Conservation (phyloP, 2,113 vertebrate genomes). For the Poeciliopsis retropinna region DNA sequence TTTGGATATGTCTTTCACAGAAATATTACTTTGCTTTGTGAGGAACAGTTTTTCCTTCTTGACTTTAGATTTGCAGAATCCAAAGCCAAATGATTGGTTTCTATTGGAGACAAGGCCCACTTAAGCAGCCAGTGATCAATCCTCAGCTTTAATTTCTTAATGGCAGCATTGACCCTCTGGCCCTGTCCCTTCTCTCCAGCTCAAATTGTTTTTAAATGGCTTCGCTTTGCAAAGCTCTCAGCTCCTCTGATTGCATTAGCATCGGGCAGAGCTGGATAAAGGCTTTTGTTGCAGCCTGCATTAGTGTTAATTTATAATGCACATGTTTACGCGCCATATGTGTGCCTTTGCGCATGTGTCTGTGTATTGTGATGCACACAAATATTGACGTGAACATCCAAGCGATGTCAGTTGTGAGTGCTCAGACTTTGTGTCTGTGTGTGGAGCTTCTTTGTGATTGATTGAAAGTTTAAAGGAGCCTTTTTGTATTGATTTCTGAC, state of each 20-base stretch:
- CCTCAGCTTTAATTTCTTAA: constrained; percentile 65
- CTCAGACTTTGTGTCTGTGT: constrained; percentile 10
- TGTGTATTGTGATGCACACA: not conserved
- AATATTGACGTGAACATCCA: constrained; percentile 20
- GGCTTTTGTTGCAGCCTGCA: constrained; percentile 51
- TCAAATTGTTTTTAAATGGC: constrained; percentile 68
- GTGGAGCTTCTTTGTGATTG: constrained; percentile 1
- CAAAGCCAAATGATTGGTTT: constrained; percentile 17
- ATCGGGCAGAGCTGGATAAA: constrained; percentile 29
- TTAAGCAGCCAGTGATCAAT: constrained; percentile 52
- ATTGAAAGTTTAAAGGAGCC: constrained; percentile 7
- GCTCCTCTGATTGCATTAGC: constrained; percentile 66
- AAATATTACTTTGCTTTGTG: not conserved
- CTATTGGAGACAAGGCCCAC: constrained; percentile 42
- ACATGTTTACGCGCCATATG: constrained; percentile 13
- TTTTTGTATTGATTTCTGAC: constrained; percentile 15
- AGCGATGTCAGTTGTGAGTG: not conserved
- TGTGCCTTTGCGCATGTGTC: constrained; percentile 2
- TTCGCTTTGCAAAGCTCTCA: constrained; percentile 58
- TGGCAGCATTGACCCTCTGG: constrained; percentile 61
- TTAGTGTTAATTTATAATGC: constrained; percentile 61
- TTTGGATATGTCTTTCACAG: not conserved
- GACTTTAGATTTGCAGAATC: not conserved
- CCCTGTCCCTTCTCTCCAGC: constrained; percentile 45
- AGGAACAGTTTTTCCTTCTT: not conserved